Conservation (phyloP, 2,113 vertebrate genomes). For the Urocolius indicus region DNA sequence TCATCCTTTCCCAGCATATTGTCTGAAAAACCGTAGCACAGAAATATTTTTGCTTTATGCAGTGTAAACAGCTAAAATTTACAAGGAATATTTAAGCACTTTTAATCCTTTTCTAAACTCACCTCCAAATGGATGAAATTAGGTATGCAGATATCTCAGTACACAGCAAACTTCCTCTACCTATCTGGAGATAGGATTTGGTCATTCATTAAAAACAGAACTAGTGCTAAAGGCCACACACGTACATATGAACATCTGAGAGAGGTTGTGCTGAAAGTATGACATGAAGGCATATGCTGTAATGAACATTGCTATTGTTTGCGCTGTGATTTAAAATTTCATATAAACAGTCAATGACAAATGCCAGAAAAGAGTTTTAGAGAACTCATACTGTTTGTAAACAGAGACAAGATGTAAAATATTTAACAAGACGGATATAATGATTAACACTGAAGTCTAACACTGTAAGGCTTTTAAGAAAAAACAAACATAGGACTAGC, state of each 20-base stretch:
- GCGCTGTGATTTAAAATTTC: conserved; percentile 5
- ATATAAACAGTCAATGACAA: not conserved
- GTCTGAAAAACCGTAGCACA: not conserved
- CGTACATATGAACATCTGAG: not conserved
- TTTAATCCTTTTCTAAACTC: not conserved
- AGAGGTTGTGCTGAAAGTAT: not conserved
- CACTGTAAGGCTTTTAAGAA: not conserved
- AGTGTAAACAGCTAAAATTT: not conserved
- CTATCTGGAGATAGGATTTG: not conserved
- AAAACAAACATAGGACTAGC: not conserved
- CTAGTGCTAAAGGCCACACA: not conserved
- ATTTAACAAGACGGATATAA: conserved; percentile 56
- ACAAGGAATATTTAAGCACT: not conserved
- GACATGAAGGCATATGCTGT: not conserved
- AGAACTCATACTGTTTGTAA: conserved; percentile 59
- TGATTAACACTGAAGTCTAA: conserved; percentile 32
- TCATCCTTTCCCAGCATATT: not conserved
- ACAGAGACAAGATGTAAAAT: conserved; percentile 51
- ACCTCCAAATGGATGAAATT: not conserved
- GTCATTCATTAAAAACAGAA: not conserved
- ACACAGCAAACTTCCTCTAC: not conserved
- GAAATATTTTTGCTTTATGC: not conserved
- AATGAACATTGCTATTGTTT: not conserved
- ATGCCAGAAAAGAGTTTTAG: conserved; percentile 3
- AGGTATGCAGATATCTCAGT: not conserved